Evolutionary conservation across 2,113 vertebrate genomes (phyloP).

Genomic region (Cricetomys ansorgei): DNA sequence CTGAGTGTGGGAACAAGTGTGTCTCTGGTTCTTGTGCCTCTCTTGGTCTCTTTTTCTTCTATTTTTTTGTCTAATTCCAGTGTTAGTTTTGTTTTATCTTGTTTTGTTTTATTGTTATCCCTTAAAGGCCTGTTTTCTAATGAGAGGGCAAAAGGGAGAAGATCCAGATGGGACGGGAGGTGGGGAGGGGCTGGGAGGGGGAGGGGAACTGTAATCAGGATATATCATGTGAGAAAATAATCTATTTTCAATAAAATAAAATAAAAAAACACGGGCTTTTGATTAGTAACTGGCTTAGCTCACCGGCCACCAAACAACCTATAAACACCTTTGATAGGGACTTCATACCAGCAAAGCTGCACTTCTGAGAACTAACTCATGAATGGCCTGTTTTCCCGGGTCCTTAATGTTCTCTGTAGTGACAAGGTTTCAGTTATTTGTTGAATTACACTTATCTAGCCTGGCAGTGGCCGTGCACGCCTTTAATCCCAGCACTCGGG

Average conservation of each 20-base stretch:
- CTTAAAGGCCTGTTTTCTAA: neutral
- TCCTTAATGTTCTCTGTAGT: neutral
- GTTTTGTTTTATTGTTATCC: neutral
- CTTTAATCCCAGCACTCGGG: neutral
- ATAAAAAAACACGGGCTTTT: neutral
- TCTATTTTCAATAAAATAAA: neutral
- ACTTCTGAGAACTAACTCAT: neutral
- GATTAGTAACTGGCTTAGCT: neutral
- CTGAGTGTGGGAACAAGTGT: neutral
- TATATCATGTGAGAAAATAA: neutral
- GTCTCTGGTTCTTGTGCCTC: neutral
- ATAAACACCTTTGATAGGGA: neutral
- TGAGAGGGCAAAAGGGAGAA: too few species aligned
- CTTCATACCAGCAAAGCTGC: neutral
- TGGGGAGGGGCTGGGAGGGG: too few species aligned
- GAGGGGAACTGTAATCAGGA: neutral
- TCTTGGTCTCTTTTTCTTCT: neutral
- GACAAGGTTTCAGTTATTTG: neutral
- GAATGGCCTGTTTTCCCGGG: neutral
- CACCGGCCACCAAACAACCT: neutral
- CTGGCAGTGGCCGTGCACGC: rapidly evolving
- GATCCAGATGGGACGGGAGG: neutral
- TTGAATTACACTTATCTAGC: neutral
- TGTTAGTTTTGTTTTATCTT: neutral
- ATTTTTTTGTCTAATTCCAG: neutral